A percentile compares a stretch with the other conserved stretches of the same genome.
Evolutionary conservation across 2,888 invertebrate genomes (phyloP).

Genomic region (Chamaedrilus cognettii): DNA sequence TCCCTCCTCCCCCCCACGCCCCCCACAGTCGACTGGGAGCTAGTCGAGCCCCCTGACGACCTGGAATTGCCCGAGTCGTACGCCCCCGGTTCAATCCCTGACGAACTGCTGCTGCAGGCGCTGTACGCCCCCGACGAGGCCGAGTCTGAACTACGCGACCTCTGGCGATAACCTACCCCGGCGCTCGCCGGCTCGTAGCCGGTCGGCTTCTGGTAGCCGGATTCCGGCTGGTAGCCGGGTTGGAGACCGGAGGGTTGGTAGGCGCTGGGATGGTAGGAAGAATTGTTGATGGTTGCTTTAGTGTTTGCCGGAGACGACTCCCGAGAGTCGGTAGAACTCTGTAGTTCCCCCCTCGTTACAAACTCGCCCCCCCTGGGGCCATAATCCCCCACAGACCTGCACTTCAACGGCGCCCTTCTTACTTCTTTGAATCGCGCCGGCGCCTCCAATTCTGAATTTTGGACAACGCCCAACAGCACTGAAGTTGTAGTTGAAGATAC

Average conservation of each 20-base stretch:
- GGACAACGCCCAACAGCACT: too few species aligned
- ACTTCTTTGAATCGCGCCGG: neutral
- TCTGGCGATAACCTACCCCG: neutral
- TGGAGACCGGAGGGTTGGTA: neutral
- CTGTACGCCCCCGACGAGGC: slow-evolving; percentile 23
- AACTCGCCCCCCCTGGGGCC: neutral
- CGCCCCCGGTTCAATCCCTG: slow-evolving; percentile 39
- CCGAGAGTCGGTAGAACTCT: slow-evolving; percentile 14
- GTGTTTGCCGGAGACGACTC: slow-evolving; percentile 29
- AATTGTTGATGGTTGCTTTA: too few species aligned
- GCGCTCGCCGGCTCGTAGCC: too few species aligned
- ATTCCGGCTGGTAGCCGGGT: neutral
- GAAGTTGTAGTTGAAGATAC: too few species aligned
- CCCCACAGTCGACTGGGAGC: too few species aligned
- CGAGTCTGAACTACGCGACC: slow-evolving; percentile 14
- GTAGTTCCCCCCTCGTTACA: neutral
- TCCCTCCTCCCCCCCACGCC: too few species aligned
- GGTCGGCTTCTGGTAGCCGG: too few species aligned
- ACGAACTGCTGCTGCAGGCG: slow-evolving; percentile 37
- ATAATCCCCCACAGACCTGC: neutral
- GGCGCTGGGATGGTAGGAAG: too few species aligned
- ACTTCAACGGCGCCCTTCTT: too few species aligned
- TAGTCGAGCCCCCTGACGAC: too few species aligned
- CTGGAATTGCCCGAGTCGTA: neutral
- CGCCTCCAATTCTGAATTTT: too few species aligned